Conservation (phyloP, 2,797 vertebrate genomes). For the Anabas testudineus region DNA sequence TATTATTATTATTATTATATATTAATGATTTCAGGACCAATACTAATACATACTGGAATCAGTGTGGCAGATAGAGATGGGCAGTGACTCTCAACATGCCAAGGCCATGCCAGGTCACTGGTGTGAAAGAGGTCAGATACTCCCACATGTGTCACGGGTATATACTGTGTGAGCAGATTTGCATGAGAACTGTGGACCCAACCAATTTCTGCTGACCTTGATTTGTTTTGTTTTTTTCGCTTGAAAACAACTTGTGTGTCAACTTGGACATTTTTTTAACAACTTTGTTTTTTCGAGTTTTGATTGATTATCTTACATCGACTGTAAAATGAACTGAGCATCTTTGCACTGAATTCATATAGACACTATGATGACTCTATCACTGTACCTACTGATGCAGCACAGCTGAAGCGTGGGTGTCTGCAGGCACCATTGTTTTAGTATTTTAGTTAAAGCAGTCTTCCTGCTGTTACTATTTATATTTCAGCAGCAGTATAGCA, state of each 20-base stretch:
- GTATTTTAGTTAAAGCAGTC: slow-evolving; percentile 36
- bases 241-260: slow-evolving; percentile 19
- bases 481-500: slow-evolving; percentile 47
- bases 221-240: slow-evolving; percentile 23
- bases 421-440: slow-evolving; percentile 54
- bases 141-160: slow-evolving; percentile 58
- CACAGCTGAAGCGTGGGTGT: slow-evolving; percentile 64
- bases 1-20: too few relatives aligned
- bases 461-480: slow-evolving; percentile 69
- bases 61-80: slow-evolving; percentile 36
- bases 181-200: slow-evolving; percentile 36
- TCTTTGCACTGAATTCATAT: slow-evolving; percentile 35
- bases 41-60: slow-evolving; percentile 29
- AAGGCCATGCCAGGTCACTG: slow-evolving; percentile 70
- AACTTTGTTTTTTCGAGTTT: slow-evolving; percentile 17
- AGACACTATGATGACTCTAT: slow-evolving; percentile 28
- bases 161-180: slow-evolving; percentile 58
- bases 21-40: slow-evolving; percentile 34
- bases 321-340: slow-evolving; percentile 7
- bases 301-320: slow-evolving; percentile 17
- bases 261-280: slow-evolving; percentile 1
- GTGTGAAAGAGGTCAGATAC: slow-evolving; percentile 68
- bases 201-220: slow-evolving; percentile 25
- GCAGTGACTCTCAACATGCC: slow-evolving; percentile 53
- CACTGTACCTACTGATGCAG: slow-evolving; percentile 35